These are phyloP conservation scores for Rhopalosiphum maidis DNA, from an alignment of 1,140 invertebrate genomes.

Conservation along the genomic window DNA sequence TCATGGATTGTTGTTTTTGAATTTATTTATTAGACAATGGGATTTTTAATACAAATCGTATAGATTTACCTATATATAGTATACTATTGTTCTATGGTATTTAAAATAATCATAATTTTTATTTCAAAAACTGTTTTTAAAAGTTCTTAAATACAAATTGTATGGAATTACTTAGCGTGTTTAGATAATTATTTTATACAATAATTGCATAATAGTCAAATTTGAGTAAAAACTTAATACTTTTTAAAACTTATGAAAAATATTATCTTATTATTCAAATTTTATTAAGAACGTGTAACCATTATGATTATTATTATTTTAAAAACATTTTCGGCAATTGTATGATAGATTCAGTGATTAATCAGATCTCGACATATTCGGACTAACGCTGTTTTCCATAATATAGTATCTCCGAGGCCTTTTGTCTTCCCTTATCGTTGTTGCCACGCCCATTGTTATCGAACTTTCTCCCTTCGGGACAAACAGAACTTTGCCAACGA, in stretches of 20 bases:
- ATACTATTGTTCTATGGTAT: no score
- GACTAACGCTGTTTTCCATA: constrained; percentile 27
- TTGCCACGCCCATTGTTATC: constrained; percentile 53
- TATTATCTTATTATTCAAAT: background rate
- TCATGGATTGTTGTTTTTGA: no score
- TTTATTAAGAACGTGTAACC: background rate
- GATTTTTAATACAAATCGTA: no score
- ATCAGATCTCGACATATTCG: constrained; percentile 17
- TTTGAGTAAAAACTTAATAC: background rate
- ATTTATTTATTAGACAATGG: no score
- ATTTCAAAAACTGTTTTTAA: no score
- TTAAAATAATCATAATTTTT: no score
- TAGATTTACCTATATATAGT: no score
- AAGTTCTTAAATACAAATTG: no score
- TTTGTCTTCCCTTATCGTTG: constrained; percentile 55
- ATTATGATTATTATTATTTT: background rate
- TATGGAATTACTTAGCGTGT: no score
- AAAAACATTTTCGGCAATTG: background rate
- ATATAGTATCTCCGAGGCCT: constrained; percentile 12
- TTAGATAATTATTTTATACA: no score
- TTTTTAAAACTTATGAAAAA: background rate
- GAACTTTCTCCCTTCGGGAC: constrained; percentile 48
- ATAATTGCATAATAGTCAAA: background rate
- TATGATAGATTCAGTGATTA: constrained; percentile 15
- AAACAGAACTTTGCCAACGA: constrained; percentile 37